Evolutionary conservation across 2,888 invertebrate genomes (phyloP).

Genomic region (Trachelus tabidus): DNA sequence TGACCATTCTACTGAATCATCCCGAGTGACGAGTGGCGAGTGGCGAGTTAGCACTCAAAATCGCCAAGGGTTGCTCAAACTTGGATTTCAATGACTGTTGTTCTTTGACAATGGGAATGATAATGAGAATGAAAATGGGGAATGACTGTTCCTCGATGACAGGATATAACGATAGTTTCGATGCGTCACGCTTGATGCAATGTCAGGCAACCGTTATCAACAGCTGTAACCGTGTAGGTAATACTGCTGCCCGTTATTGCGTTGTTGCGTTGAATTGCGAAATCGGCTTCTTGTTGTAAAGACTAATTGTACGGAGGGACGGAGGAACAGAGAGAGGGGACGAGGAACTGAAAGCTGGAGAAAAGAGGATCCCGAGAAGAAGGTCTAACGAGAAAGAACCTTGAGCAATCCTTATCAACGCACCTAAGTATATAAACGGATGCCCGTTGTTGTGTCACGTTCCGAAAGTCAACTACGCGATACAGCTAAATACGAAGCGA

Average conservation of each 20-base stretch:
- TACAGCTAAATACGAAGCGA: no score
- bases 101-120: neutral
- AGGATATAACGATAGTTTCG: neutral
- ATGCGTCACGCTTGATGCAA: constrained; percentile 3
- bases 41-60: neutral
- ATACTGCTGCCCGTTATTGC: neutral
- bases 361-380: neutral
- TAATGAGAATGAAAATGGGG: neutral
- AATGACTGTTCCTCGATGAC: neutral
- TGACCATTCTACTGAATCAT: neutral
- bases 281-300: neutral
- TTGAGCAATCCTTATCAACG: neutral
- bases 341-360: neutral
- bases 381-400: neutral
- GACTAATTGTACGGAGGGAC: neutral
- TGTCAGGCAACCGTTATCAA: constrained; percentile 3
- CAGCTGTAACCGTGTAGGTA: neutral
- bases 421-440: neutral
- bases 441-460: neutral
- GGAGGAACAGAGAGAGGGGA: neutral
- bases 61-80: neutral
- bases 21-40: neutral
- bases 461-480: neutral
- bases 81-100: neutral
- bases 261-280: neutral